phyloP scores from a whole-genome alignment of 2,888 invertebrate species.

The Amphimallon solstitiale region DNA sequence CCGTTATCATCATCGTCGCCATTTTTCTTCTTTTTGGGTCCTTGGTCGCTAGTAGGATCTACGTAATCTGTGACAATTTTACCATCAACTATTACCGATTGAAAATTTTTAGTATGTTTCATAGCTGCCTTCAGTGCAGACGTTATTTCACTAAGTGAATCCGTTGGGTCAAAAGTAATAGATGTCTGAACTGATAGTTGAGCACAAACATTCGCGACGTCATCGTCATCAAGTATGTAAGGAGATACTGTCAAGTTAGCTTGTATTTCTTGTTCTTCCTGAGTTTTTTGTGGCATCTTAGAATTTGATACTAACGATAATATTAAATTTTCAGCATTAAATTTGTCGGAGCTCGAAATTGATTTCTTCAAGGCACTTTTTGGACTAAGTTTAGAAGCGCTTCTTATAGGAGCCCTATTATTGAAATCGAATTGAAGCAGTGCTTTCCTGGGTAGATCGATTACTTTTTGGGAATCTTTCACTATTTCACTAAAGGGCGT shows the following conservation, averaged over 20 bases:
- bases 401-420: neutral
- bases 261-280: slow-evolving; percentile 43
- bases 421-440: slow-evolving; percentile 39
- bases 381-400: neutral
- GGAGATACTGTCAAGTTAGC: slow-evolving; percentile 50
- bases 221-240: slow-evolving; percentile 47
- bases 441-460: slow-evolving; percentile 43
- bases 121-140: slow-evolving; percentile 39
- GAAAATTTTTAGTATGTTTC: slow-evolving; percentile 36
- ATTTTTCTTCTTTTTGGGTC: neutral
- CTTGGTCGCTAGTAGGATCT: slow-evolving; percentile 14
- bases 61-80: slow-evolving; percentile 27
- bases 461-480: slow-evolving; percentile 40
- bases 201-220: slow-evolving; percentile 48
- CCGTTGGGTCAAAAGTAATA: slow-evolving; percentile 46
- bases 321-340: neutral
- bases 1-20: neutral
- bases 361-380: slow-evolving; percentile 36
- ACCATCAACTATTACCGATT: slow-evolving; percentile 33
- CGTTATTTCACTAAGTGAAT: slow-evolving; percentile 42
- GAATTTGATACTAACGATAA: too few species aligned
- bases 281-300: slow-evolving; percentile 14
- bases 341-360: neutral
- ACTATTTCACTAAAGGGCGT: slow-evolving; percentile 44
- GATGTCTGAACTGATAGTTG: slow-evolving; percentile 48